Evolutionary conservation across 2,888 invertebrate species (phyloP).

Genomic region (Junonia oenone): DNA sequence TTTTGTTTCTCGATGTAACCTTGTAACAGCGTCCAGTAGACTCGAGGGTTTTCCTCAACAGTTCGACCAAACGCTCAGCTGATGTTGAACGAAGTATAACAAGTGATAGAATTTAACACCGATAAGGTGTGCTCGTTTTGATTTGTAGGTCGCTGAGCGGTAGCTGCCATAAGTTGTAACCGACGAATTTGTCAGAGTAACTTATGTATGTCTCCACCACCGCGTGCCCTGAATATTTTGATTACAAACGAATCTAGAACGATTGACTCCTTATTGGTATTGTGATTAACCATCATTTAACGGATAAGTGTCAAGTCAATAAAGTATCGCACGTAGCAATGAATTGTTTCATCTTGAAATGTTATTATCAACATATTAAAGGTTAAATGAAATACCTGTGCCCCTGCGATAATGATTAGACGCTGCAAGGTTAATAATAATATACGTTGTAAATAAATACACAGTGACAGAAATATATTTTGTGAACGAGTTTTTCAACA

Average conservation of each 20-base stretch:
- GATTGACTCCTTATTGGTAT: constrained; percentile 4
- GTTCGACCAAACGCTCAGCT: neutral
- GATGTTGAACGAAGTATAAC: neutral
- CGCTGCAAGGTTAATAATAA: constrained; percentile 18
- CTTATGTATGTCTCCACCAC: constrained; percentile 37
- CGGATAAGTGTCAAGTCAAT: neutral
- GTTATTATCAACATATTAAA: neutral
- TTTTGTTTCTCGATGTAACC: neutral
- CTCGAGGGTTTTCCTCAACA: neutral
- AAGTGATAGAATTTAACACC: constrained; percentile 9
- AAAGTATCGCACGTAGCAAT: neutral
- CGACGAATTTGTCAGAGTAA: constrained; percentile 51
- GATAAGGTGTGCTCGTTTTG: constrained; percentile 26
- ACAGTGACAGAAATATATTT: constrained; percentile 16
- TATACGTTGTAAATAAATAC: constrained; percentile 3
- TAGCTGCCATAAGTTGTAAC: constrained; percentile 52
- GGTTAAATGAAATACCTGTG: neutral
- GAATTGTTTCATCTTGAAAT: neutral
- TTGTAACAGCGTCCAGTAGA: neutral
- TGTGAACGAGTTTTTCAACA: constrained; percentile 19
- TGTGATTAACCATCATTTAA: constrained; percentile 1
- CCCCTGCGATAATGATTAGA: constrained; percentile 4
- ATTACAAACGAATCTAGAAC: constrained; percentile 22
- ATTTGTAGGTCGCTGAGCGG: constrained; percentile 66
- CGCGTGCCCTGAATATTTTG: constrained; percentile 45